Evolutionary conservation across 1,140 invertebrate species (phyloP).

Genomic region (Bombyx mori): DNA sequence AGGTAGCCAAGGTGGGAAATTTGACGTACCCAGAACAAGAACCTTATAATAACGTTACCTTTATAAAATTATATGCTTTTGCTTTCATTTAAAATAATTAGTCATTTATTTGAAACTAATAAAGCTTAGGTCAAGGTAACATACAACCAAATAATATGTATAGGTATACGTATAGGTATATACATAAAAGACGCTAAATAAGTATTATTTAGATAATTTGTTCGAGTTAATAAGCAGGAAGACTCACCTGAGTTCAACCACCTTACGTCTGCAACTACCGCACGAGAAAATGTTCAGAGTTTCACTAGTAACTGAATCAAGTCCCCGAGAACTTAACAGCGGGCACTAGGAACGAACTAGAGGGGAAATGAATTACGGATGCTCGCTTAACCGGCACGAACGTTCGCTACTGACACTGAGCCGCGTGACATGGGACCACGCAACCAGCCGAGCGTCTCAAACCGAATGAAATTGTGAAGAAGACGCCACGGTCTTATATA

Average conservation of each 20-base stretch:
- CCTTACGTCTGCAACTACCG: conserved; percentile 25
- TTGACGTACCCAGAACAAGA: no score
- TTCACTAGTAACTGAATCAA: conserved; percentile 50
- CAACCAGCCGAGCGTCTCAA: conserved; percentile 50
- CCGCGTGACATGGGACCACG: conserved; percentile 40
- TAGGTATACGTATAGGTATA: no score
- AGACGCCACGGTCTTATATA: conserved; percentile 66
- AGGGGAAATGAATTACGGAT: conserved; percentile 1
- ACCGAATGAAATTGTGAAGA: conserved; percentile 69
- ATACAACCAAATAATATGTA: no score
- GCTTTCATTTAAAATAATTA: no score
- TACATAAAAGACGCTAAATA: no score
- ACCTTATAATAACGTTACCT: no score
- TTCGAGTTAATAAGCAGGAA: background rate
- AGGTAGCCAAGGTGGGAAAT: no score
- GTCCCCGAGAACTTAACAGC: conserved; percentile 36
- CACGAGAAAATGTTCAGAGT: conserved; percentile 43
- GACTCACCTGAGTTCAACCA: conserved; percentile 31
- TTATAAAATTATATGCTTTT: no score
- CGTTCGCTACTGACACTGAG: conserved; percentile 19
- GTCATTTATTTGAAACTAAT: no score
- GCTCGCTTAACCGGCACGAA: conserved; percentile 24
- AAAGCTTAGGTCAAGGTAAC: no score
- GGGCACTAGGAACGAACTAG: conserved; percentile 40
- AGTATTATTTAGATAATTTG: no score